Conservation (phyloP, 2,113 vertebrate genomes). For the Progne subis region DNA sequence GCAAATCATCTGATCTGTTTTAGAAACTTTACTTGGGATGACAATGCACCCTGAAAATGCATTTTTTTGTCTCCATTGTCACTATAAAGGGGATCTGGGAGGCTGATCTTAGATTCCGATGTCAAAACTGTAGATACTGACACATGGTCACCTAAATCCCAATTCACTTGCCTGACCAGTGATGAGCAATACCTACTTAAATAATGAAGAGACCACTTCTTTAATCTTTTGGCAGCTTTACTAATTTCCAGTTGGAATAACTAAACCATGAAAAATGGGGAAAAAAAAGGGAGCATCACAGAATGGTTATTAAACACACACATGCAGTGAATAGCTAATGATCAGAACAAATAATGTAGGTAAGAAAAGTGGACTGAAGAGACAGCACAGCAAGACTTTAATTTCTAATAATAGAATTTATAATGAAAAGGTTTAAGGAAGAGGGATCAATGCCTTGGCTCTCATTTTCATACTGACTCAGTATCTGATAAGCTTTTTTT, state of each 20-base stretch:
- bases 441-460: background rate
- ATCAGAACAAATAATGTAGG: background rate
- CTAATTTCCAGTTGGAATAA: background rate
- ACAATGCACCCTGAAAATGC: background rate
- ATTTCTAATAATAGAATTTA: background rate
- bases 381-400: background rate
- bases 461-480: background rate
- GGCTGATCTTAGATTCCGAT: background rate
- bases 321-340: background rate
- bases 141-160: background rate
- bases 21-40: background rate
- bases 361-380: background rate
- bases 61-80: background rate
- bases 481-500: background rate
- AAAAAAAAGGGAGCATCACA: background rate
- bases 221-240: background rate
- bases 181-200: background rate
- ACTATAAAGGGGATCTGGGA: background rate
- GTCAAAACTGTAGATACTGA: background rate
- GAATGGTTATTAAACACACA: background rate
- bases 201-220: background rate
- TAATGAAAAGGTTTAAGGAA: background rate
- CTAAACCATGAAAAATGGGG: background rate
- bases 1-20: background rate
- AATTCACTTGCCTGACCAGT: background rate